Percentiles rank a stretch among this genome's conserved stretches.
phyloP scores from a whole-genome alignment of 2,888 invertebrate species.

The Cryptocephalus primarius region DNA sequence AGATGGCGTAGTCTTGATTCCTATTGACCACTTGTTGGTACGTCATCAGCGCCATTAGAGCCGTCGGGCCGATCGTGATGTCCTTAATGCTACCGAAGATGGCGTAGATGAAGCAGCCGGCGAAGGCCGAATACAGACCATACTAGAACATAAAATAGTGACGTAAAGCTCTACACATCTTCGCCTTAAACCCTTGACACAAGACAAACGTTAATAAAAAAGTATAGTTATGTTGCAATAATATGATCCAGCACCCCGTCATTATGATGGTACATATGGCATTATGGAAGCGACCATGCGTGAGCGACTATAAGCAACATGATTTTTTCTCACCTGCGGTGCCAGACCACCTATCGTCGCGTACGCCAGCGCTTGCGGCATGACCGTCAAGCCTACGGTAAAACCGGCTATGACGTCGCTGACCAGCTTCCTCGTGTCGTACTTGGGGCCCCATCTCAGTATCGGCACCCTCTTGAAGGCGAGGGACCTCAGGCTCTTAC shows the following conservation, averaged over 20 bases:
- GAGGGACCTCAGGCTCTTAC: conserved; percentile 11
- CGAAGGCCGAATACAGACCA: conserved; percentile 89
- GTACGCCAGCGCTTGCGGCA: conserved; percentile 89
- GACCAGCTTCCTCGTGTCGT: conserved; percentile 63
- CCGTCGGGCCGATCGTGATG: conserved; percentile 84
- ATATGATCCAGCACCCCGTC: too few species aligned
- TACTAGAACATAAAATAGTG: conserved; percentile 51
- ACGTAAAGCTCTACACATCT: background rate
- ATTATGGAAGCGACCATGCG: too few species aligned
- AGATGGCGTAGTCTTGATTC: conserved; percentile 65
- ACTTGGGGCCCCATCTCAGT: conserved; percentile 62
- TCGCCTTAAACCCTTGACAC: too few species aligned
- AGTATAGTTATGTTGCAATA: too few species aligned
- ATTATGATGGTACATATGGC: too few species aligned
- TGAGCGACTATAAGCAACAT: too few species aligned
- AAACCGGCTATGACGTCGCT: conserved; percentile 85
- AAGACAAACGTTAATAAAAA: too few species aligned
- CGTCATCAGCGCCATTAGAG: conserved; percentile 88
- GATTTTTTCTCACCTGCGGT: conserved; percentile 70
- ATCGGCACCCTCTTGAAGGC: conserved; percentile 48
- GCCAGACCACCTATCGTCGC: conserved; percentile 80
- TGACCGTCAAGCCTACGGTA: conserved; percentile 85
- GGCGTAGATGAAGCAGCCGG: conserved; percentile 87
- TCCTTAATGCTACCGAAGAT: conserved; percentile 82
- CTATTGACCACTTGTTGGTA: conserved; percentile 62